Conservation (phyloP, 1,140 invertebrate species). For the Cydia splendana region DNA sequence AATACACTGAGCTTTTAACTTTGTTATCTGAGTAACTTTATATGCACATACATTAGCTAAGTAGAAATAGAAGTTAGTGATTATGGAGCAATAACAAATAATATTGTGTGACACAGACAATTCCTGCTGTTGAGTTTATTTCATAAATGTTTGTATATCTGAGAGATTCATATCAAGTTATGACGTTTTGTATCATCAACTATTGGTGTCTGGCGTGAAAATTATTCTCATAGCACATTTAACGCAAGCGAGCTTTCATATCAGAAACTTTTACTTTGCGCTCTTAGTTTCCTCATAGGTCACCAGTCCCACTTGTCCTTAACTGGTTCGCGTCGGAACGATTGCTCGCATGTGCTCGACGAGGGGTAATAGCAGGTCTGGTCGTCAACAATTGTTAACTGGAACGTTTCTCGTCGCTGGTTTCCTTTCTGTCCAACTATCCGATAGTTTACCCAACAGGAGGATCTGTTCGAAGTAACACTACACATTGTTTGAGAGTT, state of each 20-base stretch:
- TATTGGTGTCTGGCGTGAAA: neutral
- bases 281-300: neutral
- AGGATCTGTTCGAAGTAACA: slow-evolving; percentile 39
- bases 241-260: neutral
- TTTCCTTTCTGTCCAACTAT: slow-evolving; percentile 46
- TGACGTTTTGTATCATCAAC: slow-evolving; percentile 2
- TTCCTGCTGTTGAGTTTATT: neutral
- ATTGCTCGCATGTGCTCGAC: neutral
- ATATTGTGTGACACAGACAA: slow-evolving; percentile 39
- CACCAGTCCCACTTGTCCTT: neutral
- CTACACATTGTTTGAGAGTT: slow-evolving; percentile 30
- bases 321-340: neutral
- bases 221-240: neutral
- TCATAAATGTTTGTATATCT: neutral
- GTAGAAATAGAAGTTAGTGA: slow-evolving; percentile 35
- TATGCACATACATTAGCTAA: neutral
- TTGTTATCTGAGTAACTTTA: neutral
- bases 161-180: neutral
- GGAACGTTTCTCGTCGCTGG: slow-evolving; percentile 46
- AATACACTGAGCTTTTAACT: neutral
- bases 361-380: neutral
- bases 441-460: slow-evolving; percentile 45
- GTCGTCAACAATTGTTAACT: slow-evolving; percentile 46
- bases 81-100: slow-evolving; percentile 41
- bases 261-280: neutral